Evolutionary conservation across 2,888 invertebrate genomes (phyloP), one percentile per base, ranked within the genome.

Genomic region (Cylloceria caligata): DNA sequence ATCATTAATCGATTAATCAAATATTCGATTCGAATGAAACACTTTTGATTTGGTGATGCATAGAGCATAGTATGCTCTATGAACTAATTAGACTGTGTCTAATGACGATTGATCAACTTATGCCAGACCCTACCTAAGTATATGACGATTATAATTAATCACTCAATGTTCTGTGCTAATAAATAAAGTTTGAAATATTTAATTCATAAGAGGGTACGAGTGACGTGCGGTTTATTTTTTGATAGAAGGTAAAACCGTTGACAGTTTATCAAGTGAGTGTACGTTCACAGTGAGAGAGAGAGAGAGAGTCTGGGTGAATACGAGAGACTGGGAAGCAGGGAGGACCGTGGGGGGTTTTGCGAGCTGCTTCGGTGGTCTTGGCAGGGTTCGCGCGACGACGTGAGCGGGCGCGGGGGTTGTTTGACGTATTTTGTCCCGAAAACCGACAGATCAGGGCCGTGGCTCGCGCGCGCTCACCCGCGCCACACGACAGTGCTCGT

Each of bases 361-460:
- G 45, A 45, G 16, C 4, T 67, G 52, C 68, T 72, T 47, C 60
- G 19, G 45, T 60, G 60, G 47, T 62, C 72, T 80, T 47, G 39
- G 68, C 72, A 39, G 79, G 60, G 79, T 79, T 72, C 60, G 75
- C 82, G 71, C 79, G 79, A 79, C 79, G 81, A 79, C 81, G 84
- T 60, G 83, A 80, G 57, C 71, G n/a, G n/a, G 39, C 52, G 24
- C 55, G 80, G 81, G 79, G 85, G 87, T 87, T 87, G 90, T 92
- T 92, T 92, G 92, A 92, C 92, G 90, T 92, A 92, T 92, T 92
- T 92, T 90, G 91, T 87, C 88, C 87, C 87, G 88, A 90, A 90
- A 91, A 91, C 90, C 90, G 92, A 91, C 91, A 90, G 90, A 91
- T 91, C 91, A 88, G 89, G 89, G 88, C 88, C 88, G 89, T 85